Base-by-base conservation (phyloP, 92 coral and sea anemone genomes). In the Porites rus region DNA sequence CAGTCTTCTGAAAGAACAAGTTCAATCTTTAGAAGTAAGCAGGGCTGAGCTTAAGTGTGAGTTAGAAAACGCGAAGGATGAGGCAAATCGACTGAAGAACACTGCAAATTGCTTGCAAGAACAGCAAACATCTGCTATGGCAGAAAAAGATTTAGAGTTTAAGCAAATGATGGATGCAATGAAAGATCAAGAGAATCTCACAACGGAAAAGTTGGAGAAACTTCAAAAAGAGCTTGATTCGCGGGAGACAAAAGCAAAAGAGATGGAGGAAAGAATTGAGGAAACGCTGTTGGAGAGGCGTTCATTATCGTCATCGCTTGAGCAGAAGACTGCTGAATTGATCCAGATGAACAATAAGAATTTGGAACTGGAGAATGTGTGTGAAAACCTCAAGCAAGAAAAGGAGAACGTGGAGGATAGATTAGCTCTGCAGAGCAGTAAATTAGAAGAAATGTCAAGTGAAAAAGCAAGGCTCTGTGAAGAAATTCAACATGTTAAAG, bases 41-140 rank as follows among this genome's bases (percentile, higher is more conserved):
- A 92, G 80, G 19, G 74, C 69, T 4, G 94, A 94, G 61, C 72
- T 92, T 59, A 31, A 83, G 21, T 84, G 89, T 10, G 68, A 78
- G 46, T 69, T 94, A 56, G 89, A 87, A 19, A 72, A 82, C 3
- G 77, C 93, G 22, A 90, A 75, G 59, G 74, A 73, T 9, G 75
- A 90, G 51, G 52, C 88, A 38, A 74, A 38, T 46, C 69, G 69
- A 9, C 51, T 72, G 13, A 63, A 85, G n/a, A 60, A 74, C 54
- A 76, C 56, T 62, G 71, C 64, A 7, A 18, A 69, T 16, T 24
- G 68, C 28, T 70, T 63, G 62, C 76, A 74, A 5, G 75, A 86
- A 50, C 74, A 58, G 18, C 88, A 90, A 28, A 12, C 43, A 8
- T 54, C 88, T 7, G 77, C 68, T 9, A 65, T 84, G 75, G 38